Percentiles rank a stretch among this genome's conserved stretches.
phyloP scores from a whole-genome alignment of 2,797 vertebrate genomes.

The Thalassophryne amazonica region DNA sequence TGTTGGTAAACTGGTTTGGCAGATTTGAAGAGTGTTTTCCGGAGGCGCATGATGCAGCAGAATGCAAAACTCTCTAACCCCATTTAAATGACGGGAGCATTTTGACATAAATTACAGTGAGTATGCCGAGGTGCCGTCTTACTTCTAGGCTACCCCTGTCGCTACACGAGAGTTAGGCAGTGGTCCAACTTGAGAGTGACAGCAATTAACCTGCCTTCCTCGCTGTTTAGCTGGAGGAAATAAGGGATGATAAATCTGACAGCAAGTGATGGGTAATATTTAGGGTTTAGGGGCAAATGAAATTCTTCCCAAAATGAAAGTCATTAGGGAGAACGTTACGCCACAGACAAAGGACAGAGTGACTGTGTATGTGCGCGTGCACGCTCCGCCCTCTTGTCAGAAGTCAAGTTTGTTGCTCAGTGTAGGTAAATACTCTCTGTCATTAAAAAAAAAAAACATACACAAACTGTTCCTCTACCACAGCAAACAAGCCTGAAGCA shows the following conservation, averaged over 20 bases:
- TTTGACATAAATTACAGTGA: constrained; percentile 73
- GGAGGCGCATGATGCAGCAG: constrained; percentile 61
- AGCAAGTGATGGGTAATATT: constrained; percentile 98
- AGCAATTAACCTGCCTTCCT: constrained; percentile 99
- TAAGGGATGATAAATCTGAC: constrained; percentile 95
- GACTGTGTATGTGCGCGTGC: constrained; percentile 18
- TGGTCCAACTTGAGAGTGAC: constrained; percentile 98
- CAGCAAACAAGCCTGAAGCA: constrained; percentile 66
- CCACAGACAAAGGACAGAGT: constrained; percentile 65
- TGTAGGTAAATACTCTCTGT: constrained; percentile 29
- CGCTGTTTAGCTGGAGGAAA: constrained; percentile 95
- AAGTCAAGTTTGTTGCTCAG: constrained; percentile 59
- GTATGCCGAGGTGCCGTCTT: constrained; percentile 65
- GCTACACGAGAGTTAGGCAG: constrained; percentile 85
- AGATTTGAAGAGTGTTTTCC: constrained; percentile 58
- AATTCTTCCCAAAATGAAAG: constrained; percentile 86
- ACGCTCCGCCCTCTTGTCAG: constrained; percentile 31
- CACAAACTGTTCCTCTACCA: constrained; percentile 34
- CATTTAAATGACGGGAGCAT: constrained; percentile 65
- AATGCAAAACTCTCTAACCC: constrained; percentile 56
- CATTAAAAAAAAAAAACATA: constrained; percentile 47
- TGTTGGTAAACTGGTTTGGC: constrained; percentile 42
- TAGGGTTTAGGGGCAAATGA: constrained; percentile 94
- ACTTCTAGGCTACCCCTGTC: constrained; percentile 59
- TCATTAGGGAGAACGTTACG: constrained; percentile 67